phyloP scores from a whole-genome alignment of 37 sponge, comb jelly and placozoan genomes.

The Halisarca cf. caerulea region DNA sequence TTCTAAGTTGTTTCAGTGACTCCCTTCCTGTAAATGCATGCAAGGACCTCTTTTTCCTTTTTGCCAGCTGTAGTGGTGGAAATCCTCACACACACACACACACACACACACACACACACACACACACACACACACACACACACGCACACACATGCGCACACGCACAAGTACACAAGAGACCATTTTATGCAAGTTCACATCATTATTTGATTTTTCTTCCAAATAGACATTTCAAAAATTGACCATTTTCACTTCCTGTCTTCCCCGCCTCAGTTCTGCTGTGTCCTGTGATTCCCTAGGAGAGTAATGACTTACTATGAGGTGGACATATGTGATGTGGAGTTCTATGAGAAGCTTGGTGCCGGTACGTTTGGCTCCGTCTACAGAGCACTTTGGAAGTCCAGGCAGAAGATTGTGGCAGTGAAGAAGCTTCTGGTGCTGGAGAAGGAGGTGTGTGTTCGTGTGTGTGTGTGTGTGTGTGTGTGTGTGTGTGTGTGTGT shows the following conservation, averaged over 20 bases:
- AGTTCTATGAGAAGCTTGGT: conserved; percentile 77
- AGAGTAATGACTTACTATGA: conserved; percentile 68
- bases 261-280: background rate
- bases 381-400: conserved; percentile 76
- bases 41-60: too few species aligned
- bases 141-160: too few species aligned
- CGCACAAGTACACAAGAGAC: too few species aligned
- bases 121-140: too few species aligned
- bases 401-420: conserved; percentile 79
- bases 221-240: conserved; percentile 6
- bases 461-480: conserved; percentile 25
- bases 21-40: too few species aligned
- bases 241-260: background rate
- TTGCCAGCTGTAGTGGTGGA: too few species aligned
- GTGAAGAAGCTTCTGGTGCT: conserved; percentile 76
- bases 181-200: too few species aligned
- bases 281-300: background rate
- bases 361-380: conserved; percentile 83
- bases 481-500: conserved; percentile 33
- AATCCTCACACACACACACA: too few species aligned
- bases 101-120: too few species aligned
- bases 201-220: background rate
- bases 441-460: conserved; percentile 64
- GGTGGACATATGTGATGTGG: conserved; percentile 69
- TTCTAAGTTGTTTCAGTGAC: too few species aligned